These are phyloP conservation scores for Amphipoea lucens DNA, from an alignment of 2,888 invertebrate species.

Conservation along the genomic window DNA sequence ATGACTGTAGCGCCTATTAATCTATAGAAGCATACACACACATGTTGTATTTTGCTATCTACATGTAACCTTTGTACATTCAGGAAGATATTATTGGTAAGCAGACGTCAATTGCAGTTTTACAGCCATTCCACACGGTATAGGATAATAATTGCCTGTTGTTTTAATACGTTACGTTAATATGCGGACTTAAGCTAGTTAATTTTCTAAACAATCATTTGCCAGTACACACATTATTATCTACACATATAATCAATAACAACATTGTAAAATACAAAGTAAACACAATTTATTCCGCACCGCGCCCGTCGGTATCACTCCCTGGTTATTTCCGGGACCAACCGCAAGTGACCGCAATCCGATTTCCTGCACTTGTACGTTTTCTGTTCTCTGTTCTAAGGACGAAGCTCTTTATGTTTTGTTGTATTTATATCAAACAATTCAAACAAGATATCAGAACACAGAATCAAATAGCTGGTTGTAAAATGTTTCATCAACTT, in stretches of 20 bases:
- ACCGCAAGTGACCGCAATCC: constrained; percentile 59
- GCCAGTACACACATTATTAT: no score
- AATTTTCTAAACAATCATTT: not conserved
- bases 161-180: not conserved
- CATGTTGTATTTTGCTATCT: not conserved
- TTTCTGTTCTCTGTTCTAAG: constrained; percentile 35
- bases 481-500: constrained; percentile 39
- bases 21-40: not conserved
- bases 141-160: not conserved
- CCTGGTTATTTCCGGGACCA: constrained; percentile 57
- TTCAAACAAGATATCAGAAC: constrained; percentile 11
- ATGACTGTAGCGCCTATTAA: not conserved
- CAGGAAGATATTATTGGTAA: not conserved
- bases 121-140: not conserved
- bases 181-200: not conserved
- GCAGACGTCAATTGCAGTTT: not conserved
- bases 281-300: constrained; percentile 29
- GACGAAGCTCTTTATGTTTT: constrained; percentile 7
- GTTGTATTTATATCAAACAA: constrained; percentile 20
- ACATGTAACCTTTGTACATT: not conserved
- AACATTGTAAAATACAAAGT: constrained; percentile 44
- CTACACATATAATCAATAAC: not conserved
- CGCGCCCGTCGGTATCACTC: constrained; percentile 18
- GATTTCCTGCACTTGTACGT: constrained; percentile 65
- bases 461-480: constrained; percentile 8